A percentile compares a stretch with the other conserved stretches of the same genome.
phyloP scores from a whole-genome alignment of 2,888 invertebrate species.

The Heliothis peltigera region DNA sequence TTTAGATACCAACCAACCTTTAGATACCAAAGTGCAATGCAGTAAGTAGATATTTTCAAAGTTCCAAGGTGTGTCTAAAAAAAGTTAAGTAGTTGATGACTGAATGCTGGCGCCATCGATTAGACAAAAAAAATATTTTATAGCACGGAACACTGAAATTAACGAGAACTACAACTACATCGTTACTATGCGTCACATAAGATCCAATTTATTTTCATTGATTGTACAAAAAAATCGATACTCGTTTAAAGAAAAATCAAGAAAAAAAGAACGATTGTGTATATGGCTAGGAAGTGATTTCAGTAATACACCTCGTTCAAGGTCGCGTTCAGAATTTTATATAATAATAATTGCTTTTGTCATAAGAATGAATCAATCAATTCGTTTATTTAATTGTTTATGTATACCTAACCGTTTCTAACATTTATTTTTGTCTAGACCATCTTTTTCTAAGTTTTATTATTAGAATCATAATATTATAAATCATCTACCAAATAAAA shows the following conservation, averaged over 20 bases:
- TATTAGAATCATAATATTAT: conserved; percentile 13
- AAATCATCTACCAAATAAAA: too few species aligned
- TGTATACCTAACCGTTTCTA: conserved; percentile 25
- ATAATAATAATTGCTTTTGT: conserved; percentile 57
- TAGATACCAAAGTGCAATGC: too few species aligned
- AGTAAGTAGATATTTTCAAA: too few species aligned
- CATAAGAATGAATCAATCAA: conserved; percentile 40
- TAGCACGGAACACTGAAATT: conserved; percentile 28
- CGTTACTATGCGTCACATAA: conserved; percentile 16
- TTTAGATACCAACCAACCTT: too few species aligned
- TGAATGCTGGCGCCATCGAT: background rate
- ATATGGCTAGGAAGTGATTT: conserved; percentile 60
- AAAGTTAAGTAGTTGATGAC: background rate
- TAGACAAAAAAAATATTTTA: conserved; percentile 3
- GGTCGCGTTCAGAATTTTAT: conserved; percentile 35
- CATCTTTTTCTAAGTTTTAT: too few species aligned
- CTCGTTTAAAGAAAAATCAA: conserved; percentile 36
- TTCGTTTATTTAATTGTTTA: conserved; percentile 26
- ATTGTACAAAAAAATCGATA: conserved; percentile 34
- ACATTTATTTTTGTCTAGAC: conserved; percentile 21
- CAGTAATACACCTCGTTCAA: conserved; percentile 54
- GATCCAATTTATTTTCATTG: conserved; percentile 47
- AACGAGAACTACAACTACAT: conserved; percentile 16
- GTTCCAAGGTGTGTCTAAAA: too few species aligned
- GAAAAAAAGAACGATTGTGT: conserved; percentile 56